Base-by-base conservation (phyloP, 2,113 vertebrate genomes). In the Vicugna pacos region DNA sequence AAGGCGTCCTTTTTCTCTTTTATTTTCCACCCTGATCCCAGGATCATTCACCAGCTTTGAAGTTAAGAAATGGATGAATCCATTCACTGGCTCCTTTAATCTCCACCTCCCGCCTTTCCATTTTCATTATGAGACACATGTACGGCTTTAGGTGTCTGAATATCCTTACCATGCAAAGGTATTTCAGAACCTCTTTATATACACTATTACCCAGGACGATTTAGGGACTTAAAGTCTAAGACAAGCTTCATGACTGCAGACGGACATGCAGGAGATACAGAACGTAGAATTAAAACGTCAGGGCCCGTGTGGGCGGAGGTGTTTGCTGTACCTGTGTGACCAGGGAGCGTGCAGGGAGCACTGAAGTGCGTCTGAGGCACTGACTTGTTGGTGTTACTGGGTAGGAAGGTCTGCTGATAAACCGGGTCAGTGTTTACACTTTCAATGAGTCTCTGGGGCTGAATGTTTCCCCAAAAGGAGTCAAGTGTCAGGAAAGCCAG, bases 281-380 rank as follows among this genome's bases (percentile, higher is more conserved):
- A 84, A 97, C 92, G 35, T 69, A 90, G 22, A 58, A 60, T 88
- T 30, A 84, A 92, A 87, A 79, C n/a, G 22, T 70, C 60, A 85
- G 42, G 30, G n/a, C 3, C 8, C 38, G 38, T 46, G n/a, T 75
- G 64, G 70, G 28, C 30, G 22, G 24, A 83, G 79, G 16, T 84
- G 60, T 91, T 77, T 81, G 28, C 38, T 89, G 16, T 38, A 28
- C 60, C 77, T 48, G n/a, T 46, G 72, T 95, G 38, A 86, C 16
- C 42, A 85, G 15, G 56, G 52, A 46, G 9, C 87, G 11, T 95
- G 46, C 84, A 94, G 80, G 62, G 48, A 88, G 11, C 42, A 42
- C 30, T 80, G 35, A 22, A 52, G 28, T 15, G 79, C 16, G 28
- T 96, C 32, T 32, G 38, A 62, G 38, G 9, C 69, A 5, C 56